These are phyloP conservation scores for Metallyticus violacea DNA, from an alignment of 2,888 invertebrate species.

Conservation along the genomic window DNA sequence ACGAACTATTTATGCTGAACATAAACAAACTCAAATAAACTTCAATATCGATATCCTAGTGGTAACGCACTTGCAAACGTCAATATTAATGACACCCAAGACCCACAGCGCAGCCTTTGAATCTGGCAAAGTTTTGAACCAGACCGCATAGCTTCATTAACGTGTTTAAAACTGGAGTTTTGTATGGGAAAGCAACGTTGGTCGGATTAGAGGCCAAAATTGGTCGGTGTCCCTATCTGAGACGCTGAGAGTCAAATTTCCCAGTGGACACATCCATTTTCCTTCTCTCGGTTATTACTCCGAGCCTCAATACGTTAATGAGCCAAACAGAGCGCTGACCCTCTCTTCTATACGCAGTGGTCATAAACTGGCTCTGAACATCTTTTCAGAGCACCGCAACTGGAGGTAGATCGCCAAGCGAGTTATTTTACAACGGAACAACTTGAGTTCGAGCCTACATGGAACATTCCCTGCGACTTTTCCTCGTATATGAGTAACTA, in stretches of 20 bases:
- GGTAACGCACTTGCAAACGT: background rate
- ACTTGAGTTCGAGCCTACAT: too few relatives aligned
- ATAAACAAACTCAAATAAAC: background rate
- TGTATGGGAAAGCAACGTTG: background rate
- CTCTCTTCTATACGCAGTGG: background rate
- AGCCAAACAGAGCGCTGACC: background rate
- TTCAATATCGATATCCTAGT: background rate
- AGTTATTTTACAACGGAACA: too few relatives aligned
- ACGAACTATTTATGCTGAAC: too few relatives aligned
- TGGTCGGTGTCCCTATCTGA: background rate
- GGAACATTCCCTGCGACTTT: too few relatives aligned
- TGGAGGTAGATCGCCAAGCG: too few relatives aligned
- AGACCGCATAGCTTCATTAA: background rate
- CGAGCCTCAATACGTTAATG: background rate
- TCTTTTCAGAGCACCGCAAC: background rate
- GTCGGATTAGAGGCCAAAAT: background rate
- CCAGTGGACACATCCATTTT: constrained; percentile 7
- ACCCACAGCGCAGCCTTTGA: background rate
- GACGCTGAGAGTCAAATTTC: background rate
- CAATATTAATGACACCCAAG: background rate
- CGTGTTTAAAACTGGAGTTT: background rate
- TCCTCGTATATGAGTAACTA: too few relatives aligned
- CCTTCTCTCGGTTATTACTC: background rate
- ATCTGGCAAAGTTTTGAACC: background rate
- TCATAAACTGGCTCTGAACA: background rate